These are phyloP conservation scores for Probaryconus sp. DNA, from an alignment of 1,140 invertebrate genomes.

Conservation along the genomic window DNA sequence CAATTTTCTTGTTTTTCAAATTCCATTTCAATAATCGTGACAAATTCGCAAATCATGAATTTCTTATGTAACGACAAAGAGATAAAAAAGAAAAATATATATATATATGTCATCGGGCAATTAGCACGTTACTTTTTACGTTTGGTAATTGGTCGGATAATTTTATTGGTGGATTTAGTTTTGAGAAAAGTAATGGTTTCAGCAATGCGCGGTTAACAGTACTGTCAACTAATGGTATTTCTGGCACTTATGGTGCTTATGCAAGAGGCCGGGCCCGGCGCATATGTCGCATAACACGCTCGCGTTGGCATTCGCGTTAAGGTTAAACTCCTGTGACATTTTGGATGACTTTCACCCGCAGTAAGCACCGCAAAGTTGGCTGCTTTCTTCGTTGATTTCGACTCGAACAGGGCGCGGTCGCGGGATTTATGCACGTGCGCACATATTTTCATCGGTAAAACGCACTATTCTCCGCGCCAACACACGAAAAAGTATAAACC, in stretches of 20 bases:
- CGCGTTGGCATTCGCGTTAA: conserved; percentile 62
- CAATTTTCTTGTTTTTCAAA: too few relatives aligned
- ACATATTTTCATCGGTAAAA: conserved; percentile 37
- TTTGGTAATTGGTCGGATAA: not conserved
- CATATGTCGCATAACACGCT: conserved; percentile 63
- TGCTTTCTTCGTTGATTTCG: conserved; percentile 64
- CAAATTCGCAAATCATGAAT: too few relatives aligned
- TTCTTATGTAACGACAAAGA: too few relatives aligned
- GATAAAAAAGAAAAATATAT: too few relatives aligned
- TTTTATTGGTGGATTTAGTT: not conserved
- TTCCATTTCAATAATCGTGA: too few relatives aligned
- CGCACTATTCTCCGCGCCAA: conserved; percentile 19
- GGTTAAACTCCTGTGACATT: conserved; percentile 66
- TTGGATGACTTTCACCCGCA: conserved; percentile 63
- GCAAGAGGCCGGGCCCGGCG: conserved; percentile 60
- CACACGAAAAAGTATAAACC: conserved; percentile 26
- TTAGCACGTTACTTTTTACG: too few relatives aligned
- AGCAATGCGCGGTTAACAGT: conserved; percentile 31
- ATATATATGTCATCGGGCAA: too few relatives aligned
- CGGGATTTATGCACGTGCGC: conserved; percentile 35
- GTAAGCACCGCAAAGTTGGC: conserved; percentile 56
- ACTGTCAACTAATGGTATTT: conserved; percentile 61
- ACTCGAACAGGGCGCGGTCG: conserved; percentile 58
- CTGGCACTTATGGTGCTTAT: conserved; percentile 61
- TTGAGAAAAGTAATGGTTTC: conserved; percentile 42